Conservation (phyloP, 1,140 invertebrate genomes). For the Apis cerana region DNA sequence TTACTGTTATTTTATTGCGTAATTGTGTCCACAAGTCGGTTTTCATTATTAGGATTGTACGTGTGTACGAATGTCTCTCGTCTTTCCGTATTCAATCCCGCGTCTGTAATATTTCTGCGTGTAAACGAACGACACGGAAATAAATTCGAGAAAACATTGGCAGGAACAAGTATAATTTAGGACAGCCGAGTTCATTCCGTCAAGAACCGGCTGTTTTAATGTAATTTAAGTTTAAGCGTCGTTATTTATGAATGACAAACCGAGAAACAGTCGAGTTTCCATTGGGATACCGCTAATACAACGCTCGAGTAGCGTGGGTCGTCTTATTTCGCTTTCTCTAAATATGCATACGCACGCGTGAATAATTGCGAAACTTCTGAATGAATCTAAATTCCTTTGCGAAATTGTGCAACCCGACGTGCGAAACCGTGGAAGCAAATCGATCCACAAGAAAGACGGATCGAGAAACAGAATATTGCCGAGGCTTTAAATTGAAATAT, state of each 20-base stretch:
- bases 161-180: background rate
- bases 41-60: background rate
- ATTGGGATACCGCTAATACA: background rate
- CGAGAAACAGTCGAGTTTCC: conserved; percentile 1
- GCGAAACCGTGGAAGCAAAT: conserved; percentile 41
- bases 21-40: no score
- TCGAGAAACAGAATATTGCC: conserved; percentile 8
- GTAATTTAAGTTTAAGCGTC: conserved; percentile 21
- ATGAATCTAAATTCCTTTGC: conserved; percentile 63
- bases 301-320: conserved; percentile 35
- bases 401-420: conserved; percentile 47
- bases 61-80: no score
- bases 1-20: background rate
- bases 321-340: conserved; percentile 60
- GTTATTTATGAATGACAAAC: conserved; percentile 39
- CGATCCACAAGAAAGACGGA: conserved; percentile 33
- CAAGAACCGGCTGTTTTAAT: conserved; percentile 11
- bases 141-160: conserved; percentile 17
- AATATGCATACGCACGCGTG: conserved; percentile 54
- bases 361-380: conserved; percentile 65
- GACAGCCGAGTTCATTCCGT: background rate
- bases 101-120: no score
- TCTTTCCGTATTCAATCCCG: no score
- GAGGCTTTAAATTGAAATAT: background rate
- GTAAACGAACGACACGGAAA: background rate